Percentiles rank a stretch among this genome's conserved stretches.
phyloP scores from a whole-genome alignment of 1,140 invertebrate genomes.

The Pseudomyrmex pallidus region DNA sequence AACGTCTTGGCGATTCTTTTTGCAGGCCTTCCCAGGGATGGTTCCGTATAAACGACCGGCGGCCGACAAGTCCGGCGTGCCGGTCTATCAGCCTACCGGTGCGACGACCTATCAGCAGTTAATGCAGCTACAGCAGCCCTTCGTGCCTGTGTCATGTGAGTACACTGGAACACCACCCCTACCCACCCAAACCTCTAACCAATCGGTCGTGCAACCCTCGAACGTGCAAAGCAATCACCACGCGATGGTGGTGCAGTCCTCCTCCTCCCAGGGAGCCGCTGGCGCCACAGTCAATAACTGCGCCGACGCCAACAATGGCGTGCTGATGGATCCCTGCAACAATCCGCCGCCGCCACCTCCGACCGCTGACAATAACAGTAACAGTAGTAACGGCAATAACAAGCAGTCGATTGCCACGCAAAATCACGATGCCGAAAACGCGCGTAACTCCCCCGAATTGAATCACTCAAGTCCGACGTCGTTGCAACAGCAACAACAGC shows the following conservation, averaged over 20 bases:
- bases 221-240: conserved; percentile 81
- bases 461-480: conserved; percentile 80
- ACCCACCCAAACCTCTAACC: conserved; percentile 86
- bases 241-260: conserved; percentile 74
- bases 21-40: conserved; percentile 96
- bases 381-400: conserved; percentile 71
- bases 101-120: conserved; percentile 97
- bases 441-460: conserved; percentile 84
- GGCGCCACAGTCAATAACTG: conserved; percentile 73
- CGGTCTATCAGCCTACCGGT: conserved; percentile 95
- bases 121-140: conserved; percentile 97
- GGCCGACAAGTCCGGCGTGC: conserved; percentile 97
- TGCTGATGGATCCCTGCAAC: conserved; percentile 86
- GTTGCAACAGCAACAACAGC: conserved; percentile 74
- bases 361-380: conserved; percentile 78
- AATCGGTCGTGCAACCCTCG: conserved; percentile 79
- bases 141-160: conserved; percentile 97
- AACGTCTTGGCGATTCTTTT: conserved; percentile 68
- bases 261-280: conserved; percentile 75
- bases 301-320: conserved; percentile 83
- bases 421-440: conserved; percentile 81
- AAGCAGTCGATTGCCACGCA: conserved; percentile 77
- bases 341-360: conserved; percentile 84
- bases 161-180: conserved; percentile 90
- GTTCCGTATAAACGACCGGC: conserved; percentile 97